Evolutionary conservation across 2,113 vertebrate species (phyloP).

Genomic region (Desmodus rotundus): DNA sequence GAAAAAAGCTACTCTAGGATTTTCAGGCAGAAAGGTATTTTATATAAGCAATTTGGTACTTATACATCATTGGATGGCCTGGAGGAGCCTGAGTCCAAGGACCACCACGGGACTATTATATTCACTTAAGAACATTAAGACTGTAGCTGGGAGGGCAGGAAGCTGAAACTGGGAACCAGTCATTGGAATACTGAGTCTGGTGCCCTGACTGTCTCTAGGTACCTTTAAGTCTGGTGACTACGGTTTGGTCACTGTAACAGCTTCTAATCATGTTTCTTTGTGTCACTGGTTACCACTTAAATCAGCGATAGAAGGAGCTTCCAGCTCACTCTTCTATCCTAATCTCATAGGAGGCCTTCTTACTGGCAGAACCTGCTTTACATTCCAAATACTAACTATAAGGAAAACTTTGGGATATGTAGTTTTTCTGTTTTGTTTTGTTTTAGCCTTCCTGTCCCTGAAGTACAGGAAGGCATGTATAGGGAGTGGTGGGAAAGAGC

Average conservation of each 20-base stretch:
- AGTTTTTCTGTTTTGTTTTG: background rate
- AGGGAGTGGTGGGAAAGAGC: background rate
- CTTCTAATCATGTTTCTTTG: background rate
- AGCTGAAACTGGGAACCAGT: background rate
- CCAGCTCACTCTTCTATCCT: background rate
- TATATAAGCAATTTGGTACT: background rate
- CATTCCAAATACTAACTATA: background rate
- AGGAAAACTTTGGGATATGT: background rate
- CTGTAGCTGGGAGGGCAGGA: background rate
- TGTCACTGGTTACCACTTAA: background rate
- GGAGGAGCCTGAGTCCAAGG: background rate
- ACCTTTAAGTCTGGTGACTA: background rate
- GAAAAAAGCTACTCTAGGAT: background rate
- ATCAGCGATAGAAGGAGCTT: background rate
- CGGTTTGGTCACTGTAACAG: background rate
- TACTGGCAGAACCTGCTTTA: background rate
- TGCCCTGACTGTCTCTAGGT: background rate
- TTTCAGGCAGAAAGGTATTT: slow-evolving; percentile 21
- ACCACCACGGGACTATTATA: background rate
- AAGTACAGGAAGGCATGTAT: background rate
- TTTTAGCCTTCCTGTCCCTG: background rate
- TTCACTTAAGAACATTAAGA: background rate
- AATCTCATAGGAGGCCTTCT: background rate
- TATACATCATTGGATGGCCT: background rate
- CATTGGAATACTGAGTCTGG: background rate